Percentiles rank a stretch among this genome's conserved stretches.
Conservation (phyloP, 2,888 invertebrate genomes). For the Petrolisthes manimaculis region DNA sequence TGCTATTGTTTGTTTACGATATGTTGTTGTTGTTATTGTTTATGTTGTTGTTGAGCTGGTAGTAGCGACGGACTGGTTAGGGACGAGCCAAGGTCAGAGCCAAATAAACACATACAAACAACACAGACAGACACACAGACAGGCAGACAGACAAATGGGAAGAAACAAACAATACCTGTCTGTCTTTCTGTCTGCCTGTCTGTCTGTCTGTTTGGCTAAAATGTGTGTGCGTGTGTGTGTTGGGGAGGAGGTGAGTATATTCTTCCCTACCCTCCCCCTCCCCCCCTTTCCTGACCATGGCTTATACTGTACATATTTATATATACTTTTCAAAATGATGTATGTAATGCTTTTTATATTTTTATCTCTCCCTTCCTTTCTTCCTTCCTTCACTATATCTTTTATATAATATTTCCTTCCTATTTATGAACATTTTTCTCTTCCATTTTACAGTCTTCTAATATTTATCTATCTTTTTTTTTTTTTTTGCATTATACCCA, state of each 20-base stretch:
- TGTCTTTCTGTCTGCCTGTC: neutral
- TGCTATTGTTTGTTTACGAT: too few species aligned
- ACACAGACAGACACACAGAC: too few species aligned
- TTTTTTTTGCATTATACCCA: neutral
- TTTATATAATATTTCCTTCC: neutral
- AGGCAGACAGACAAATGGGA: too few species aligned
- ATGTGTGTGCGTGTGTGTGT: neutral
- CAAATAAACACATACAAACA: too few species aligned
- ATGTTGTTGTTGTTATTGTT: too few species aligned
- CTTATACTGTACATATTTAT: too few species aligned
- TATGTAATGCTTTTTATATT: neutral
- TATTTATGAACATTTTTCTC: neutral
- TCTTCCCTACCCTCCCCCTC: conserved; percentile 6
- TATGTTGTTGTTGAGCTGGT: too few species aligned
- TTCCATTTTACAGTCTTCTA: neutral
- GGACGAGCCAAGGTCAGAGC: too few species aligned
- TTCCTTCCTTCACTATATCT: neutral
- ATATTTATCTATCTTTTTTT: neutral
- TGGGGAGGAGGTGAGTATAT: neutral
- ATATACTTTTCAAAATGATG: too few species aligned
- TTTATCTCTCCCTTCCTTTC: neutral
- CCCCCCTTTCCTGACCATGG: too few species aligned
- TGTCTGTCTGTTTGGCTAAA: neutral
- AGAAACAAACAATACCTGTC: neutral
- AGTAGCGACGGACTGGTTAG: too few species aligned